phyloP scores from a whole-genome alignment of 2,888 invertebrate genomes.

The Stegophylla sp. region DNA sequence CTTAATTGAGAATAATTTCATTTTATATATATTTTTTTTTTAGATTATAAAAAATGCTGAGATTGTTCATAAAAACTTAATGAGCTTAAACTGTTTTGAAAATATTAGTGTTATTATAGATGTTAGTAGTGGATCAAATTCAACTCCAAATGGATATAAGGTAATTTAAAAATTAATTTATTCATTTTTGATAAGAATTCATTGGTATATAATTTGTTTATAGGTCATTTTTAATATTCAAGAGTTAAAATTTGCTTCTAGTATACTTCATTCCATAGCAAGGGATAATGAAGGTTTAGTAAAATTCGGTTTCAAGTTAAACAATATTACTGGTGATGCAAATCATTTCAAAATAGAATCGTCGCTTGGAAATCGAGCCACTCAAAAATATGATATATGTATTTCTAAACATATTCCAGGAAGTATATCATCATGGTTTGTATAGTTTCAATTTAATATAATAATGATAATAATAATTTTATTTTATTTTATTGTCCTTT shows the following conservation, averaged over 20 bases:
- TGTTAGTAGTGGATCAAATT: slow-evolving; percentile 78
- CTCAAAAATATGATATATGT: slow-evolving; percentile 26
- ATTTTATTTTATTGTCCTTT: not conserved
- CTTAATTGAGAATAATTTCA: not conserved
- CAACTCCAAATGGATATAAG: slow-evolving; percentile 71
- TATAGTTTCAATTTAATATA: not conserved
- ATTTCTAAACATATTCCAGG: slow-evolving; percentile 46
- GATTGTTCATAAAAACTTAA: slow-evolving; percentile 71
- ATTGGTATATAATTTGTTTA: not conserved
- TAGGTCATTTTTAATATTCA: slow-evolving; percentile 40
- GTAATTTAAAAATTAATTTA: slow-evolving; percentile 75
- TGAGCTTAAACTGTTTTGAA: slow-evolving; percentile 87
- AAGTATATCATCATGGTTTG: slow-evolving; percentile 44
- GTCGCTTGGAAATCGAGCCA: slow-evolving; percentile 31
- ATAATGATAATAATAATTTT: not conserved
- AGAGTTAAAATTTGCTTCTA: slow-evolving; percentile 24
- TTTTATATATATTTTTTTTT: not conserved
- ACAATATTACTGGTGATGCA: slow-evolving; percentile 35
- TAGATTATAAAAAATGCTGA: slow-evolving; percentile 42
- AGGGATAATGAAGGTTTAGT: slow-evolving; percentile 45
- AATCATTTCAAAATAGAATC: slow-evolving; percentile 49
- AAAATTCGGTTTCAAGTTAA: slow-evolving; percentile 35
- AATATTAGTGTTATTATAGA: slow-evolving; percentile 86
- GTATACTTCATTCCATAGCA: slow-evolving; percentile 29
- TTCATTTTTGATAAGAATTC: not conserved